Base-by-base conservation (phyloP, 2,888 invertebrate genomes). In the Pilophorus perplexus region DNA sequence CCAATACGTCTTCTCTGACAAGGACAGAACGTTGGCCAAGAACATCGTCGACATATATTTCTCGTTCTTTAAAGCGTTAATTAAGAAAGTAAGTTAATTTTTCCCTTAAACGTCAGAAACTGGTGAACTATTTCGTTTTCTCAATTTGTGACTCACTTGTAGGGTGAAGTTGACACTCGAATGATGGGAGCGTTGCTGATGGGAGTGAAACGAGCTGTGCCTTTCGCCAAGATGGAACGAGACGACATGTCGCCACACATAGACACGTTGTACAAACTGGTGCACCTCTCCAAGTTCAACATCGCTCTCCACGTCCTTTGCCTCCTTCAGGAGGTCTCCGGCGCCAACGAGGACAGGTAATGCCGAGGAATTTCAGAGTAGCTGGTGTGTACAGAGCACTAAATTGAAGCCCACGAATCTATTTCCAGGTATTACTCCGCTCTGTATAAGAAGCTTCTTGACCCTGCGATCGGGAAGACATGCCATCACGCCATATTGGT, bases 41-140 rank as follows among this genome's bases (percentile, higher is more conserved):
- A 88, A 85, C 72, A 80, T 99, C 28, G 89, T 99, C 46, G 83
- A 88, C 70, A 88, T 98, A 55, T 99, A 98, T 77, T 93, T 99
- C 76, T 87, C 92, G 0, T 93, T 98, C 76, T 99, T 99, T 80
- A 95, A 94, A 79, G 89, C 93, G 54, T 86, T 89, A 66, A 85
- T 93, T 3, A 92, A 93, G 75, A 87, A 85, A 81, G 87, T 86
- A 38, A 8, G 52, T 52, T n/a, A n/a, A n/a, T n/a, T n/a, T n/a
- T n/a, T n/a, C n/a, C n/a, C n/a, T n/a, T n/a, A n/a, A n/a, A n/a
- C n/a, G 33, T 33, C 33, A 33, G 10, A 33, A 33, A 33, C 10
- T 6, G 33, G 6, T 33, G 33, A 33, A 33, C 33, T 33, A 6
- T 33, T 10, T 33, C 33, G 33, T 33, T 10, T 10, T 33, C 33